Percentiles rank a stretch among this genome's conserved stretches.
phyloP scores from a whole-genome alignment of 2,113 vertebrate species.

The Panthera leo region DNA sequence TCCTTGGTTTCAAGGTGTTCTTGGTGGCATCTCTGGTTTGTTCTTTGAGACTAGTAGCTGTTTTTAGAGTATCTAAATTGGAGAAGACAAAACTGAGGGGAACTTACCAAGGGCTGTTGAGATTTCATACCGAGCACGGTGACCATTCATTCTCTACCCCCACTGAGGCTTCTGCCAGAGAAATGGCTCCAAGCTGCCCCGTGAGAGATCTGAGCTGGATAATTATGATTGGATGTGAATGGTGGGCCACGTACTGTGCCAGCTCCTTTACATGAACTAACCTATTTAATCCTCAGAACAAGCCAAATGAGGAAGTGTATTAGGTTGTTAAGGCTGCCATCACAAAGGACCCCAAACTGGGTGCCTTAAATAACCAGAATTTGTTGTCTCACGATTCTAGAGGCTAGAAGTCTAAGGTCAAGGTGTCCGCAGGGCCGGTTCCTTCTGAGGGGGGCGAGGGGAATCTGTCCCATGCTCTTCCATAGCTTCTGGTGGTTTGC shows the following conservation, averaged over 20 bases:
- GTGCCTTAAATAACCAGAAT: not conserved
- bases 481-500: not conserved
- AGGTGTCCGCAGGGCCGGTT: not conserved
- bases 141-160: not conserved
- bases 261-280: not conserved
- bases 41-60: not conserved
- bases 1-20: not conserved
- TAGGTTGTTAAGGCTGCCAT: not conserved
- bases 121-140: not conserved
- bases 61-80: not conserved
- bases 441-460: not conserved
- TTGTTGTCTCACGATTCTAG: not conserved
- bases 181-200: not conserved
- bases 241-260: not conserved
- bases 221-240: not conserved
- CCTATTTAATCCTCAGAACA: not conserved
- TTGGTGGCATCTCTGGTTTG: not conserved
- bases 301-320: not conserved
- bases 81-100: not conserved
- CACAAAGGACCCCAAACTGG: not conserved
- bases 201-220: not conserved
- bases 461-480: too few species aligned
- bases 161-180: not conserved
- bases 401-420: not conserved
- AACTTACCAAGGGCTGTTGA: not conserved